Conservation (phyloP, 2,888 invertebrate species). For the Conus canariensis region DNA sequence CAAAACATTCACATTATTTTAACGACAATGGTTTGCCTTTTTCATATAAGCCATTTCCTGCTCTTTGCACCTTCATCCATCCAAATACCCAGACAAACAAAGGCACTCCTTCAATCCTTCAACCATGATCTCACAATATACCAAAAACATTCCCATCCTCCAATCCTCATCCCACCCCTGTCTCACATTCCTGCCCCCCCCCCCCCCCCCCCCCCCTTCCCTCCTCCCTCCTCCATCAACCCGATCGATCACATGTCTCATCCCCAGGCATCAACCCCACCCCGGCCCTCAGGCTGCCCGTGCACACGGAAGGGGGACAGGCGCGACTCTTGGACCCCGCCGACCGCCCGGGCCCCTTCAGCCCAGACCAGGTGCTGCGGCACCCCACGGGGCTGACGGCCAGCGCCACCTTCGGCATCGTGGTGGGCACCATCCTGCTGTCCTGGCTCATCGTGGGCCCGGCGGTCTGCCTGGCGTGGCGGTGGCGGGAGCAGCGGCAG, state of each 20-base stretch:
- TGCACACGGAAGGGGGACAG: conserved; percentile 1
- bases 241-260: too few relatives aligned
- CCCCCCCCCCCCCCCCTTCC: not conserved
- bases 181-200: not conserved
- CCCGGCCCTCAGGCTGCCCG: not conserved
- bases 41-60: too few relatives aligned
- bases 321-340: not conserved
- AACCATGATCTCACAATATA: too few relatives aligned
- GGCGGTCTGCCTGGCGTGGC: conserved; percentile 64
- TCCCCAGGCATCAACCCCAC: conserved; percentile 15
- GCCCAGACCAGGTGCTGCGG: not conserved
- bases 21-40: too few relatives aligned
- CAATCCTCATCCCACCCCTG: too few relatives aligned
- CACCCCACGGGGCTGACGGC: conserved; percentile 34
- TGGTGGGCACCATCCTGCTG: conserved; percentile 62
- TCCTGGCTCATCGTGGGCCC: conserved; percentile 67
- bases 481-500: conserved; percentile 59
- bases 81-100: not conserved
- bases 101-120: not conserved
- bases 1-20: too few relatives aligned
- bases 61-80: not conserved
- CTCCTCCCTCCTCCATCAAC: too few relatives aligned
- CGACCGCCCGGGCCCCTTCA: not conserved
- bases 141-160: too few relatives aligned
- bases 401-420: conserved; percentile 62